Evolutionary conservation across 35 echinoderm and acorn worm genomes (phyloP).

Genomic region (Heliocidaris erythrogramma): DNA sequence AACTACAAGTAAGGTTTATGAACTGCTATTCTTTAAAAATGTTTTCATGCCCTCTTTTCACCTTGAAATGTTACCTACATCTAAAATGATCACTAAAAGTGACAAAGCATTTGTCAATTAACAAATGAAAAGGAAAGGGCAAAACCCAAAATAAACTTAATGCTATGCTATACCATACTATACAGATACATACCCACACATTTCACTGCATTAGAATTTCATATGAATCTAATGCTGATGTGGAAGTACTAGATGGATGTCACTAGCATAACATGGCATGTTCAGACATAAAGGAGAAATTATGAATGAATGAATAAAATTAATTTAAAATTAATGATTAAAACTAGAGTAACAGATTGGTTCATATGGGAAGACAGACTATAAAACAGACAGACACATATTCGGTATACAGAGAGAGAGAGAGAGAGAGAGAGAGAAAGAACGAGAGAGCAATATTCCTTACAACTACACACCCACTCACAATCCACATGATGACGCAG

Average conservation of each 20-base stretch:
- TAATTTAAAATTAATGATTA: background rate
- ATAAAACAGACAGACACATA: background rate
- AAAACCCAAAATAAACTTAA: too few species aligned
- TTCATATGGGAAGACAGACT: background rate
- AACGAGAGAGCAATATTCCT: background rate
- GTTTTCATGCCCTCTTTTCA: background rate
- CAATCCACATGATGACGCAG: background rate
- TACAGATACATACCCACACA: too few species aligned
- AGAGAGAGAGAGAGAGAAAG: background rate
- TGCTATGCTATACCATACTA: too few species aligned
- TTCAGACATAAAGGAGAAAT: background rate
- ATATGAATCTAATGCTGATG: background rate
- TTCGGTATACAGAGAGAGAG: background rate
- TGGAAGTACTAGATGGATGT: background rate
- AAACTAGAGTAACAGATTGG: background rate
- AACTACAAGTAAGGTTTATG: too few species aligned
- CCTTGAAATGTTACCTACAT: too few species aligned
- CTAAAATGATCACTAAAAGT: too few species aligned
- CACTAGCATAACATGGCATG: background rate
- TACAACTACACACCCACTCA: conserved; percentile 15
- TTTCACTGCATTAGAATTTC: background rate
- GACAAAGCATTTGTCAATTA: too few species aligned
- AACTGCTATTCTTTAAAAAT: too few species aligned
- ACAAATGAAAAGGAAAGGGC: too few species aligned
- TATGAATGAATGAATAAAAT: background rate